Conservation (phyloP, 2,888 invertebrate species). For the Drosophila diplacantha region DNA sequence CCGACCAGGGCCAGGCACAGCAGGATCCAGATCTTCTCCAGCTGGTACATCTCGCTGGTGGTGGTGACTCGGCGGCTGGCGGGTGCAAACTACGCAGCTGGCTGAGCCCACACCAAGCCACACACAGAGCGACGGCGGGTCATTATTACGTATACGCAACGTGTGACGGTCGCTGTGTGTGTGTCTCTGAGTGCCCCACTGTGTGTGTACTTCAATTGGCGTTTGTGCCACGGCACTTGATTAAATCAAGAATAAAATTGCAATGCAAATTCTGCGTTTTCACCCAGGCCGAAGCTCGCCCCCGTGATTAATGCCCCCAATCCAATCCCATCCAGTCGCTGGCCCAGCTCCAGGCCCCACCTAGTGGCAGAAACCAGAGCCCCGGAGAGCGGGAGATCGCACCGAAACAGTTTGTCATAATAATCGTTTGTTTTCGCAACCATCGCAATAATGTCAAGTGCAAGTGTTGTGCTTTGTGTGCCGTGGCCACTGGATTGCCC, state of each 20-base stretch:
- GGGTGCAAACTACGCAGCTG: conserved; percentile 59
- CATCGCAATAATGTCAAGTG: conserved; percentile 61
- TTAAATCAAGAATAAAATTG: conserved; percentile 66
- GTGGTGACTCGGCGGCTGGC: conserved; percentile 38
- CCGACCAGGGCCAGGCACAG: conserved; percentile 43
- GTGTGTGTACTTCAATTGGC: conserved; percentile 51
- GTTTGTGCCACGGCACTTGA: conserved; percentile 57
- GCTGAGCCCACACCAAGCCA: conserved; percentile 62
- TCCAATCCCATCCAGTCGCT: conserved; percentile 2
- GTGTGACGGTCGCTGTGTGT: conserved; percentile 24
- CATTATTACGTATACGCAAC: conserved; percentile 65
- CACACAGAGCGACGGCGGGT: too few relatives aligned
- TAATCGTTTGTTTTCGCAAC: conserved; percentile 43
- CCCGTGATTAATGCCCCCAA: conserved; percentile 43
- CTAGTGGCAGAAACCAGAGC: conserved; percentile 4
- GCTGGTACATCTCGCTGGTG: conserved; percentile 39
- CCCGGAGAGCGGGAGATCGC: conserved; percentile 4
- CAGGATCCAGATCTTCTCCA: conserved; percentile 44
- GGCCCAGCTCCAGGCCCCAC: conserved; percentile 4
- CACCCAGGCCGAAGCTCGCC: conserved; percentile 33
- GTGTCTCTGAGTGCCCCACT: conserved; percentile 9
- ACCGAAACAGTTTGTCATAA: conserved; percentile 54
- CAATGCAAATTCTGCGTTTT: conserved; percentile 57
- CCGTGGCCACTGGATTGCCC: background rate
- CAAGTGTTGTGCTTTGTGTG: conserved; percentile 40